phyloP scores from a whole-genome alignment of 2,113 vertebrate genomes.

The Puntigrus tetrazona region DNA sequence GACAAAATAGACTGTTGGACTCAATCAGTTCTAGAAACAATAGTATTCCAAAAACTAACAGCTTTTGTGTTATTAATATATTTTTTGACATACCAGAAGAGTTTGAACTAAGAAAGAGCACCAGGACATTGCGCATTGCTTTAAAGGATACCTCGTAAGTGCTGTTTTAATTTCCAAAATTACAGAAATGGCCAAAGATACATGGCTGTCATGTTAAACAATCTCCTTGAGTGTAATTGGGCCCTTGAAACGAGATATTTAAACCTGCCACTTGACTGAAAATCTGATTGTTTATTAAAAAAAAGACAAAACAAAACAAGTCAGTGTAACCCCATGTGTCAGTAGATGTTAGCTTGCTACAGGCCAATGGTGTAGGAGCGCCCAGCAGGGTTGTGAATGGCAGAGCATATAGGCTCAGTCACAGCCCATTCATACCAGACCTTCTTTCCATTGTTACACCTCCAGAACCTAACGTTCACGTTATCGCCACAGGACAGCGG shows the following conservation, averaged over 20 bases:
- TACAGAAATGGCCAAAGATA: conserved; percentile 12
- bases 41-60: background rate
- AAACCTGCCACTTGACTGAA: conserved; percentile 2
- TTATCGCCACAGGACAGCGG: conserved; percentile 77
- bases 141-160: conserved; percentile 27
- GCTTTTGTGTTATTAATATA: background rate
- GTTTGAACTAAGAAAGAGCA: conserved; percentile 20
- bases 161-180: background rate
- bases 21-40: background rate
- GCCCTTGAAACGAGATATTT: conserved; percentile 8
- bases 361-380: conserved; percentile 94
- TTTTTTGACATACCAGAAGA: background rate
- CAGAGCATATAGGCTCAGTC: conserved; percentile 85
- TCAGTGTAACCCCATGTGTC: background rate
- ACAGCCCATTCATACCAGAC: conserved; percentile 97
- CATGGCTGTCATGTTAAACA: background rate
- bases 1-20: background rate
- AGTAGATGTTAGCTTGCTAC: conserved; percentile 55
- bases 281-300: background rate
- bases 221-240: background rate
- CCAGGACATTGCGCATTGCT: background rate
- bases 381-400: conserved; percentile 91
- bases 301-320: background rate
- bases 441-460: conserved; percentile 90
- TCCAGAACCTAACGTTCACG: conserved; percentile 87